Evolutionary conservation across 2,113 vertebrate genomes (phyloP), one percentile per base, ranked within the genome.

Genomic region (Pedetes capensis): DNA sequence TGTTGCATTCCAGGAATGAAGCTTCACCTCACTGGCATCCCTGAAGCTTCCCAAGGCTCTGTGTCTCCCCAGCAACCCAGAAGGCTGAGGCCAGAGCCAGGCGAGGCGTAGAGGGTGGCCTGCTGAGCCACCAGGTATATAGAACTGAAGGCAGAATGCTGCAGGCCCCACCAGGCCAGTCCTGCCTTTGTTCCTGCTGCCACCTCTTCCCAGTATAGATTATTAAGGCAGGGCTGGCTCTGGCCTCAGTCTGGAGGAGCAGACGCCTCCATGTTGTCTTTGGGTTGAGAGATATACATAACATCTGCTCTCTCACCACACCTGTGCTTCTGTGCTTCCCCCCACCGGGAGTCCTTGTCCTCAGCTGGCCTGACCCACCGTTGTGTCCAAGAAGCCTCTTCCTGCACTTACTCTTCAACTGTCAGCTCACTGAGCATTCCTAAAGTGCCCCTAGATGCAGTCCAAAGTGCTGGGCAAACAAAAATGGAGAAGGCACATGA

Each of bases 231-330:
- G 47, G 34, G 22, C 71, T 83, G 34, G 27, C 66, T 66, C 55
- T 92, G 72, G 44, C 79, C 51, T n/a, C n/a, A n/a, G n/a, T n/a
- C n/a, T n/a, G n/a, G n/a, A n/a, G n/a, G n/a, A n/a, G n/a, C n/a
- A n/a, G n/a, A n/a, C n/a, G n/a, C n/a, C n/a, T n/a, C n/a, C n/a
- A n/a, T n/a, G n/a, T n/a, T n/a, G n/a, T n/a, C n/a, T n/a, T n/a
- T n/a, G n/a, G n/a, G n/a, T n/a, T n/a, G n/a, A n/a, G n/a, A n/a
- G n/a, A n/a, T n/a, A n/a, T n/a, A n/a, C n/a, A n/a, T n/a, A n/a
- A n/a, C n/a, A n/a, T 63, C 42, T 0, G 3, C 57, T 39, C 39
- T 86, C n/a, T 71, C 23, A 55, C 53, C 0, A 1, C 2, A 27
- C 75, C 59, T 51, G 16, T 1, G 10, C 47, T 42, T 66, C 44